Conservation (phyloP, 2,113 vertebrate species). For the Ploceus nigricollis region DNA sequence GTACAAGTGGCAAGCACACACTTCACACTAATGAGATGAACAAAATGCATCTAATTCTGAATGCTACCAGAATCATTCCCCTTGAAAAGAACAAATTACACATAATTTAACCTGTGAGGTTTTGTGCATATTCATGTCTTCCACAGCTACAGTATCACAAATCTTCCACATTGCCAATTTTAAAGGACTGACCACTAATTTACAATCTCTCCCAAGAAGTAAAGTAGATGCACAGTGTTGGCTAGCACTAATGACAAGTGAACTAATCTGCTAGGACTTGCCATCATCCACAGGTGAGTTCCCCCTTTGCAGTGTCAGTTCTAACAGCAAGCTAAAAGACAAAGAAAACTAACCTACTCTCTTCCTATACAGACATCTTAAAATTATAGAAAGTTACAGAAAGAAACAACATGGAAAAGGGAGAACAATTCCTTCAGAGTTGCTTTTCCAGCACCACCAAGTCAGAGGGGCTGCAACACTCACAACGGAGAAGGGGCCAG, state of each 20-base stretch:
- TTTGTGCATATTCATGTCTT: background rate
- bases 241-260: background rate
- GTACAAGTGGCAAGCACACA: background rate
- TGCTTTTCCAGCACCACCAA: background rate
- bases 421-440: background rate
- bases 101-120: background rate
- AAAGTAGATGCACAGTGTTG: background rate
- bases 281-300: background rate
- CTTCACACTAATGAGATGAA: background rate
- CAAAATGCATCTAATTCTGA: background rate
- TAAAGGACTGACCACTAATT: background rate
- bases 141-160: background rate
- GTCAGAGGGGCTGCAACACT: background rate
- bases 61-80: background rate
- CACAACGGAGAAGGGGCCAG: background rate
- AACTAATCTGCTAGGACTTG: background rate
- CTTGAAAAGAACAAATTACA: background rate
- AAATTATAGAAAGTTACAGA: background rate
- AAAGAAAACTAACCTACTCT: background rate
- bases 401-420: background rate
- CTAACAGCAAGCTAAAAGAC: background rate
- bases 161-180: background rate
- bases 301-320: background rate
- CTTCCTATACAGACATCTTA: background rate
- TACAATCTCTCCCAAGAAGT: background rate